Percentiles rank a stretch among this genome's conserved stretches.
These are phyloP conservation scores for Seriola dumerili DNA, from an alignment of 2,113 vertebrate genomes.

Conservation along the genomic window DNA sequence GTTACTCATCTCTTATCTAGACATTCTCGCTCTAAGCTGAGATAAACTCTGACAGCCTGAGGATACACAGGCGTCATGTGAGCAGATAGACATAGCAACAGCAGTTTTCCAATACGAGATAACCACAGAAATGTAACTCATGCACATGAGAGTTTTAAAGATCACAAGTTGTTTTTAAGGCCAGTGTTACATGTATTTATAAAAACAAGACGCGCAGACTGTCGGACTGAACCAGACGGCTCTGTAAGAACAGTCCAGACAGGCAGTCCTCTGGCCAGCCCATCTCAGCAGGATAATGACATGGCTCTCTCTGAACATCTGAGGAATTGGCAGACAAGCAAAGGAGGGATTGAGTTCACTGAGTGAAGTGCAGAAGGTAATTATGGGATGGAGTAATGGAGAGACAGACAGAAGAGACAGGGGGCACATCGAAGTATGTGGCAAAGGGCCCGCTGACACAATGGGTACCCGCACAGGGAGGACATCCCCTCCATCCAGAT, in stretches of 20 bases:
- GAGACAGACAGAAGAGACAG: conserved; percentile 64
- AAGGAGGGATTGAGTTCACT: conserved; percentile 63
- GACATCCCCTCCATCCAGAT: conserved; percentile 63
- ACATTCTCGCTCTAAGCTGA: conserved; percentile 49
- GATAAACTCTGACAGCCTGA: conserved; percentile 63
- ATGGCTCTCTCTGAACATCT: conserved; percentile 73
- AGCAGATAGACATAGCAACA: conserved; percentile 42
- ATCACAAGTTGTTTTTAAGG: conserved; percentile 20
- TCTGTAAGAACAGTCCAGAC: conserved; percentile 54
- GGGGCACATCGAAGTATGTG: conserved; percentile 63
- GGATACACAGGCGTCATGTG: conserved; percentile 57
- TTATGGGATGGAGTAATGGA: conserved; percentile 76
- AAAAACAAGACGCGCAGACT: conserved; percentile 45
- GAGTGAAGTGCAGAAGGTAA: conserved; percentile 72
- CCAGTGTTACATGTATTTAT: conserved; percentile 21
- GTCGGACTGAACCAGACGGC: conserved; percentile 36
- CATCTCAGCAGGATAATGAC: conserved; percentile 70
- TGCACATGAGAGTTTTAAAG: conserved; percentile 17
- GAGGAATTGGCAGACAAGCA: conserved; percentile 76
- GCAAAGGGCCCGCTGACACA: conserved; percentile 71
- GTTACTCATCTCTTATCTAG: conserved; percentile 66
- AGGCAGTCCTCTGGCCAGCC: conserved; percentile 55
- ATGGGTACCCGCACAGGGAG: conserved; percentile 61
- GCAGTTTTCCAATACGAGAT: conserved; percentile 39
- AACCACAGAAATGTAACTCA: conserved; percentile 41